Evolutionary conservation across 2,888 invertebrate genomes (phyloP).

Genomic region (Sesia bembeciformis): DNA sequence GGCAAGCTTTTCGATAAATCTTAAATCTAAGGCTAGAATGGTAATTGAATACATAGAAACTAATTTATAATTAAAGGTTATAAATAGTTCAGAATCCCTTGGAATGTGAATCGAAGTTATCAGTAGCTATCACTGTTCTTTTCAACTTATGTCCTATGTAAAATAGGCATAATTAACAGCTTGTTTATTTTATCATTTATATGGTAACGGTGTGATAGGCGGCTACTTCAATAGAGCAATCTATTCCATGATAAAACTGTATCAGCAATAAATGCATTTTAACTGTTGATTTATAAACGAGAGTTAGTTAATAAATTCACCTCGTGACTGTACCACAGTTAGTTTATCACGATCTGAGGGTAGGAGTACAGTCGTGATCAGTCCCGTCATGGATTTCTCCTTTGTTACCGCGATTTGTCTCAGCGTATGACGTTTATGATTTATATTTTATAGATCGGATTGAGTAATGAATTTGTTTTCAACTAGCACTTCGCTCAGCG

Average conservation of each 20-base stretch:
- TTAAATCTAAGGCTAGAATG: no score
- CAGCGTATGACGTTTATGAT: conserved; percentile 21
- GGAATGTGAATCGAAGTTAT: no score
- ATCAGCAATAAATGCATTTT: conserved; percentile 37
- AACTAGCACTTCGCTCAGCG: not conserved
- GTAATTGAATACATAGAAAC: no score
- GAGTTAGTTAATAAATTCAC: conserved; percentile 49
- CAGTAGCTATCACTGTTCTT: no score
- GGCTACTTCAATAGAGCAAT: not conserved
- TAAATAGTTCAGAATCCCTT: no score
- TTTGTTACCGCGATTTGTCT: conserved; percentile 30
- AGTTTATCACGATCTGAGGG: conserved; percentile 34
- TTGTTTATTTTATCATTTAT: not conserved
- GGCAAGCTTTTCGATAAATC: no score
- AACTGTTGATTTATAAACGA: conserved; percentile 38
- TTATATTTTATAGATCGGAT: conserved; percentile 29
- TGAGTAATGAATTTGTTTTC: conserved; percentile 45
- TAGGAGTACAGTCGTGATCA: conserved; percentile 24
- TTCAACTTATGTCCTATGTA: no score
- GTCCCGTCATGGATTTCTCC: conserved; percentile 21
- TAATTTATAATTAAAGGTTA: no score
- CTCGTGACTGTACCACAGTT: conserved; percentile 50
- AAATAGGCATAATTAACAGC: no score
- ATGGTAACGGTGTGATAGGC: not conserved
- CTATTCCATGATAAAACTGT: conserved; percentile 13